These are phyloP conservation scores for Myathropa florea DNA, from an alignment of 2,888 invertebrate species.

Conservation along the genomic window DNA sequence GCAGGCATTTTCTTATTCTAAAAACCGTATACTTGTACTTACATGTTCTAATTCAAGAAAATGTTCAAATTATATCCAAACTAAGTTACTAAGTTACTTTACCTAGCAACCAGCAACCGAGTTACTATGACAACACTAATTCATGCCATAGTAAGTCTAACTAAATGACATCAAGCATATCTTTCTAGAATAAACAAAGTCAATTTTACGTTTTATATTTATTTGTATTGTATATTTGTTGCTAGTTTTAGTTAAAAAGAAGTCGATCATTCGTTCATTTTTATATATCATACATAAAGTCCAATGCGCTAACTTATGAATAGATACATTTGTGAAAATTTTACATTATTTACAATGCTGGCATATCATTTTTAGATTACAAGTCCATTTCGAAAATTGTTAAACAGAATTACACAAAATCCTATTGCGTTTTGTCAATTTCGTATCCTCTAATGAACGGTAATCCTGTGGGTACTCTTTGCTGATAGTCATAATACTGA, in stretches of 20 bases:
- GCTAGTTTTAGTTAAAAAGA: background rate
- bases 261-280: background rate
- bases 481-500: slow-evolving; percentile 92
- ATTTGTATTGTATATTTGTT: background rate
- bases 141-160: background rate
- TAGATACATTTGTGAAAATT: background rate
- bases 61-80: background rate
- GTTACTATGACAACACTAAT: background rate
- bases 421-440: slow-evolving; percentile 76
- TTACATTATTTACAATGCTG: slow-evolving; percentile 33
- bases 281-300: background rate
- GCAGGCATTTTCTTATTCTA: slow-evolving; percentile 79
- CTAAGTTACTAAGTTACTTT: background rate
- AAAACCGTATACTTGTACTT: background rate
- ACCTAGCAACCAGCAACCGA: background rate
- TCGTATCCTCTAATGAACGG: slow-evolving; percentile 92
- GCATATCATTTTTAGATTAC: background rate
- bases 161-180: background rate
- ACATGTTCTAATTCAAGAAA: background rate
- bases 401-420: slow-evolving; percentile 19
- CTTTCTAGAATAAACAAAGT: background rate
- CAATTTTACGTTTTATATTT: too few species aligned
- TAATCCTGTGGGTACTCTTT: slow-evolving; percentile 90
- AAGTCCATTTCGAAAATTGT: background rate
- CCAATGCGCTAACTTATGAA: too few species aligned